Evolutionary conservation across 35 echinoderm and acorn worm species (phyloP).

Genomic region (Heliocidaris tuberculata): DNA sequence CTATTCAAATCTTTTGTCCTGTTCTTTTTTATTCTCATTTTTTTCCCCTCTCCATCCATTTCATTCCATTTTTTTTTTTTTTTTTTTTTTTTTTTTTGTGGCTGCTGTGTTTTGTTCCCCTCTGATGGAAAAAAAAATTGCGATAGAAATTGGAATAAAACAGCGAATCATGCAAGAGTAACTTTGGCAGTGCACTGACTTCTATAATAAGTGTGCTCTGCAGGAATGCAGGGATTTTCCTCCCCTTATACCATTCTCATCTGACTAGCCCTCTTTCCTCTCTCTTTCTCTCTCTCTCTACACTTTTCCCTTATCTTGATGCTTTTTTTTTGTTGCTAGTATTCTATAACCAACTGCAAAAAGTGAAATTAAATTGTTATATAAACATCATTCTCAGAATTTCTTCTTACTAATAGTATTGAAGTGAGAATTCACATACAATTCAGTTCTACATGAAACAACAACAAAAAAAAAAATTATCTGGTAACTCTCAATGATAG

Average conservation of each 20-base stretch:
- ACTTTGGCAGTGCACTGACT: constrained; percentile 23
- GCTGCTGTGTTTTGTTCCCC: constrained; percentile 14
- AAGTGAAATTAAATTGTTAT: neutral
- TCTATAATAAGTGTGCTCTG: neutral
- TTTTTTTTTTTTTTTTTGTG: neutral
- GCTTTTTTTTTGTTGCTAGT: too few species aligned
- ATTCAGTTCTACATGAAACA: neutral
- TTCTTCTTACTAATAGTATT: neutral
- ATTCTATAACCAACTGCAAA: too few species aligned
- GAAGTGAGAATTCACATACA: neutral
- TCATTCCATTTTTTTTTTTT: neutral
- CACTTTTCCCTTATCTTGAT: neutral
- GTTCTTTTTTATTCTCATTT: constrained; percentile 26
- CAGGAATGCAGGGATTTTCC: neutral
- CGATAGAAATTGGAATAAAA: neutral
- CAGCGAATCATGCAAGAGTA: constrained; percentile 31
- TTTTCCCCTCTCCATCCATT: neutral
- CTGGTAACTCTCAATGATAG: neutral
- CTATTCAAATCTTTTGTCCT: neutral
- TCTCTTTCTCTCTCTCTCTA: neutral
- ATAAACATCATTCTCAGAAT: neutral
- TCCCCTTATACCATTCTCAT: neutral
- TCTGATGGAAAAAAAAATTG: neutral
- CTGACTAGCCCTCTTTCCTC: neutral
- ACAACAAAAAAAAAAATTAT: neutral